These are phyloP conservation scores for Tethea ocularis DNA, from an alignment of 2,888 invertebrate genomes.

Conservation along the genomic window DNA sequence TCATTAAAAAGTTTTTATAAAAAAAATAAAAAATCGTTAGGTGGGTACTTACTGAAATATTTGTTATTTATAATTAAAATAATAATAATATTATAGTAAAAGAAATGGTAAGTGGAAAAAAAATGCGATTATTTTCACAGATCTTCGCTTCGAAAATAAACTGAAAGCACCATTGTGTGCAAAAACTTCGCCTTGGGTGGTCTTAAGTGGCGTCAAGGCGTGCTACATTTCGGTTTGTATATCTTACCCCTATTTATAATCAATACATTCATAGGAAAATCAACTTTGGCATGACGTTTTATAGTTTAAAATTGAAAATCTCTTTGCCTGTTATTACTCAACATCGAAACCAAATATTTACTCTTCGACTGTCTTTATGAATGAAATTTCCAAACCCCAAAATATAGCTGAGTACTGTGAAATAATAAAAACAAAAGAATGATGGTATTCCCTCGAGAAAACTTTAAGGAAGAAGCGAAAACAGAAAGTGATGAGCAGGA, in stretches of 20 bases:
- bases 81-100: conserved; percentile 8
- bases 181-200: conserved; percentile 77
- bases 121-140: conserved; percentile 56
- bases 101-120: conserved; percentile 30
- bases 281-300: background rate
- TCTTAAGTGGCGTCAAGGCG: conserved; percentile 74
- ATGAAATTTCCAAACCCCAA: conserved; percentile 71
- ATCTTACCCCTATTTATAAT: conserved; percentile 54
- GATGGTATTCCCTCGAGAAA: conserved; percentile 9
- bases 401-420: conserved; percentile 43
- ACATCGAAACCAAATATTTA: conserved; percentile 71
- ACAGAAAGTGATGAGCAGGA: background rate
- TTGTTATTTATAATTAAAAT: background rate
- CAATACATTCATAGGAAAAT: conserved; percentile 11
- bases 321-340: conserved; percentile 37
- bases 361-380: conserved; percentile 73
- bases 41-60: too few species aligned
- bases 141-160: conserved; percentile 60
- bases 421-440: conserved; percentile 23
- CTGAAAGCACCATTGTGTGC: conserved; percentile 55
- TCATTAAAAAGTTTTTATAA: too few species aligned
- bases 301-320: conserved; percentile 25
- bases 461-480: conserved; percentile 9
- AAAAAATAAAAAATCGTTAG: too few species aligned
- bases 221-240: conserved; percentile 68